Base-by-base conservation (phyloP, 2,113 vertebrate genomes). In the Miniopterus natalensis region DNA sequence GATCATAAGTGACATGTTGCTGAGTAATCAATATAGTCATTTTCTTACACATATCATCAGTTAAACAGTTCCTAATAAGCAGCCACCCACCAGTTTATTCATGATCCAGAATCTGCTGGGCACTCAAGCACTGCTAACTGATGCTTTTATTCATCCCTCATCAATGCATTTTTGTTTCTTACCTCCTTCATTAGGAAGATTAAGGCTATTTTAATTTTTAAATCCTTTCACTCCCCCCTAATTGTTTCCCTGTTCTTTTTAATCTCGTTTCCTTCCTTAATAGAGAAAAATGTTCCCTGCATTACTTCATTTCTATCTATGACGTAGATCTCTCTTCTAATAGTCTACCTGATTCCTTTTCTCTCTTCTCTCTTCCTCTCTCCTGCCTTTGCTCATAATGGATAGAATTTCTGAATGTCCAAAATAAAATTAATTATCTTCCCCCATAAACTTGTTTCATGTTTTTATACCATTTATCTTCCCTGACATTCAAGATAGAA, bases 341-440 rank as follows among this genome's bases (percentile, higher is more conserved):
- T 91, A 51, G 29, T 75, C n/a, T 88, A 57, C 10, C 10, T 84
- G 25, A 77, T 40, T 75, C 11, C 57, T 95, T 92, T 92, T n/a
- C 3, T 86, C 11, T 87, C 63, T 87, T 17, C 29, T 85, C 14
- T 92, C 65, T 95, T 17, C 20, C 29, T 74, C 20, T 36, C 20
- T 36, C 18, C 27, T 59, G 17, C n/a, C 42, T 15, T 83, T 70
- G 27, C 53, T 4, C 2, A 45, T 92, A 31, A 65, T 84, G 27
- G 25, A 31, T 84, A 77, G 42, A 45, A 61, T 93, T 59, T 77
- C 51, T 89, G 45, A 78, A 63, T 61, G 63, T 84, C n/a, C 15
- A 71, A 78, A 84, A 49, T 65, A 40, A 74, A 81, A 61, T 89
- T 84, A 3, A 63, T 79, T n/a, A 36, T 80, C 36, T 90, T 95